Conservation (phyloP, 2,888 invertebrate species). For the Coecobrya sp. region DNA sequence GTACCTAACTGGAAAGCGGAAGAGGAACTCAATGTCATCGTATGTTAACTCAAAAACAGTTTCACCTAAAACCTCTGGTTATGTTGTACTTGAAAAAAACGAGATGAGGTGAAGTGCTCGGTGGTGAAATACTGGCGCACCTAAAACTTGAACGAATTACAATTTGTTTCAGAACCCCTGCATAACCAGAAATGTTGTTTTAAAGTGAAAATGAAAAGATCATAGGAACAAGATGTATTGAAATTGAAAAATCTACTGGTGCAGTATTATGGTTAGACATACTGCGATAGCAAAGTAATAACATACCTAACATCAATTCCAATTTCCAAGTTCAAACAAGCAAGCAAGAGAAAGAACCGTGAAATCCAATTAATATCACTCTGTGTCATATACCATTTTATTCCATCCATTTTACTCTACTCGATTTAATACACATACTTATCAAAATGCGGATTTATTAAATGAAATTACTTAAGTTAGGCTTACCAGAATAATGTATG, state of each 20-base stretch:
- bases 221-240: too few species aligned
- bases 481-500: too few species aligned
- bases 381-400: not conserved
- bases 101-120: not conserved
- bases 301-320: not conserved
- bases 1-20: not conserved
- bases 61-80: too few species aligned
- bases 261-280: too few species aligned
- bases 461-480: not conserved
- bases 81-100: not conserved
- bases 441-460: not conserved
- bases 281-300: too few species aligned
- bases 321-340: not conserved
- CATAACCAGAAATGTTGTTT: too few species aligned
- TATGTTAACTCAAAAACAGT: too few species aligned
- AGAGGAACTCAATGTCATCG: too few species aligned
- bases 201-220: too few species aligned
- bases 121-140: not conserved
- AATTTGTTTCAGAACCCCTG: too few species aligned
- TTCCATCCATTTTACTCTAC: not conserved
- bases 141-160: too few species aligned
- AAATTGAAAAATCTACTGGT: too few species aligned
- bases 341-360: not conserved
- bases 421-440: not conserved
- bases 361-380: conserved; percentile 13